Percentiles rank a stretch among this genome's conserved stretches.
phyloP scores from a whole-genome alignment of 2,888 invertebrate species.

The Chouioia cunea region DNA sequence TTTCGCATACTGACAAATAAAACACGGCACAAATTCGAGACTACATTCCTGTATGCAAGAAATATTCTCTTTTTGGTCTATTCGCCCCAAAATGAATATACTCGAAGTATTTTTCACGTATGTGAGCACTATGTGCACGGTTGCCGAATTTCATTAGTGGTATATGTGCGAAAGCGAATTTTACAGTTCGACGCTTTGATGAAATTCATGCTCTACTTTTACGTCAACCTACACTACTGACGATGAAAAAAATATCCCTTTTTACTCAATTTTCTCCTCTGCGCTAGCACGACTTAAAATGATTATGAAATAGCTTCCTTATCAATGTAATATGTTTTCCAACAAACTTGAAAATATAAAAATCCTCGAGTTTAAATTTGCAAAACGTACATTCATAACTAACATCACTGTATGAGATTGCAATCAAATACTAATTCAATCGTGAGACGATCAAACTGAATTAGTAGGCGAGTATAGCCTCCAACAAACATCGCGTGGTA shows the following conservation, averaged over 20 bases:
- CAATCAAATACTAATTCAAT: conserved; percentile 30
- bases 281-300: no score
- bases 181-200: conserved; percentile 7
- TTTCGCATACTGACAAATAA: background rate
- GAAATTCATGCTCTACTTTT: background rate
- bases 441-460: conserved; percentile 10
- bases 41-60: background rate
- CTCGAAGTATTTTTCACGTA: background rate
- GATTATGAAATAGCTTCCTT: no score
- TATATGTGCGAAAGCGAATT: conserved; percentile 2
- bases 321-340: no score
- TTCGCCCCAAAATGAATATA: background rate
- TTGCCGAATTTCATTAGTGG: conserved; percentile 24
- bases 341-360: no score
- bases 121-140: background rate
- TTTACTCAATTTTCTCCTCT: no score
- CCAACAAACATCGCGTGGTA: no score
- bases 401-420: background rate
- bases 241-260: no score
- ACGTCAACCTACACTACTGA: no score
- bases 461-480: no score
- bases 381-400: no score
- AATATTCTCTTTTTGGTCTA: background rate
- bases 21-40: no score
- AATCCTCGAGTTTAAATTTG: no score